These are phyloP conservation scores for Typhlichthys subterraneus DNA, from an alignment of 2,797 vertebrate genomes.

Conservation along the genomic window DNA sequence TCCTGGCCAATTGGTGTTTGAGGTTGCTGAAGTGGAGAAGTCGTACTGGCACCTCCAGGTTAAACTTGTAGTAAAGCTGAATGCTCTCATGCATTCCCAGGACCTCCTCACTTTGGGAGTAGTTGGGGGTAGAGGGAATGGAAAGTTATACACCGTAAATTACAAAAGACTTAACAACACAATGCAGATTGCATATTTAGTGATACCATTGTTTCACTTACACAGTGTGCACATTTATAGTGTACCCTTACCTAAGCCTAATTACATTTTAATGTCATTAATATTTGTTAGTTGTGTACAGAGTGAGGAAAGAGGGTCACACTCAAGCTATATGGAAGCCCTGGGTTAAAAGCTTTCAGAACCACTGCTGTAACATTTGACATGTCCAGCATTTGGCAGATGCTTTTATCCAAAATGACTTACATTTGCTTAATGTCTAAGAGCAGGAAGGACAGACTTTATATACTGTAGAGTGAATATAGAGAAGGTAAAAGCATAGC, in stretches of 20 bases:
- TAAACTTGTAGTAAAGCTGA: conserved; percentile 60
- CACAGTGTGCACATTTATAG: background rate
- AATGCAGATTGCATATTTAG: background rate
- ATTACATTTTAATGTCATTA: no score
- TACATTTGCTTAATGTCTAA: no score
- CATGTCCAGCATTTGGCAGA: no score
- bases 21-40: conserved; percentile 50
- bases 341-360: no score
- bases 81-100: conserved; percentile 68
- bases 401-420: no score
- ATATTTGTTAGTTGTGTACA: no score
- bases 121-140: background rate
- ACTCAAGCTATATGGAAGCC: background rate
- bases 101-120: conserved; percentile 60
- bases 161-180: no score
- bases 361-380: background rate
- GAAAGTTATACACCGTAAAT: background rate
- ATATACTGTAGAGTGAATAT: background rate
- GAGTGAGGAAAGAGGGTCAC: background rate
- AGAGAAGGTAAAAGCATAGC: no score
- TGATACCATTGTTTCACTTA: background rate
- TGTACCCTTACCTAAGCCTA: background rate
- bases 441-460: no score
- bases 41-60: conserved; percentile 52
- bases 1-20: conserved; percentile 43